Conservation (phyloP, 2,888 invertebrate species). For the Strigamia transsilvanica region DNA sequence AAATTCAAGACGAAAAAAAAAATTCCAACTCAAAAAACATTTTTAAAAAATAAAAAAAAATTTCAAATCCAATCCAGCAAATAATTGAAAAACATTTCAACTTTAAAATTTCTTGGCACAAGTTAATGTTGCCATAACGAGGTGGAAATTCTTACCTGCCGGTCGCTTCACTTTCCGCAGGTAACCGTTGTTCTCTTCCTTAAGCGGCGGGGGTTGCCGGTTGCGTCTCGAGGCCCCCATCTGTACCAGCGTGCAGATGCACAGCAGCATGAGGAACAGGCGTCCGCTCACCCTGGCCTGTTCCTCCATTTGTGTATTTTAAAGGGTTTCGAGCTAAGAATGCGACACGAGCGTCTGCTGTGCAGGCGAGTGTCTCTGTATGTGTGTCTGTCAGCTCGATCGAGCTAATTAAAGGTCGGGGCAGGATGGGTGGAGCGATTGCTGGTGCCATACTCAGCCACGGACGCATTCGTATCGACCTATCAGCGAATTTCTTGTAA, state of each 20-base stretch:
- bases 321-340: neutral
- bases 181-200: constrained; percentile 34
- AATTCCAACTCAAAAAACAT: neutral
- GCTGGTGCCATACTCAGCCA: constrained; percentile 31
- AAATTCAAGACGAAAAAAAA: constrained; percentile 12
- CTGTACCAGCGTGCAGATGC: constrained; percentile 10
- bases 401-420: constrained; percentile 38
- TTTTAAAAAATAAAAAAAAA: neutral
- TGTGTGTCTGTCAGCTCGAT: constrained; percentile 22
- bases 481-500: neutral
- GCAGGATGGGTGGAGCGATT: constrained; percentile 28
- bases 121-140: neutral
- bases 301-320: constrained; percentile 19
- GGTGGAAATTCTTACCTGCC: constrained; percentile 24
- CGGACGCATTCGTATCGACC: constrained; percentile 1
- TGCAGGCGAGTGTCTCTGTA: constrained; percentile 31
- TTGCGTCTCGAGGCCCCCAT: constrained; percentile 4
- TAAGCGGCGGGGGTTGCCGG: constrained; percentile 20
- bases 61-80: neutral
- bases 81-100: neutral
- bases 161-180: constrained; percentile 31
- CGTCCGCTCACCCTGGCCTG: constrained; percentile 31
- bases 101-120: neutral
- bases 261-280: constrained; percentile 22
- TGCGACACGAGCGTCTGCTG: constrained; percentile 27